A percentile compares a stretch with the other conserved stretches of the same genome.
These are phyloP conservation scores for Anaspis maculata DNA, from an alignment of 2,888 invertebrate species.

Conservation along the genomic window DNA sequence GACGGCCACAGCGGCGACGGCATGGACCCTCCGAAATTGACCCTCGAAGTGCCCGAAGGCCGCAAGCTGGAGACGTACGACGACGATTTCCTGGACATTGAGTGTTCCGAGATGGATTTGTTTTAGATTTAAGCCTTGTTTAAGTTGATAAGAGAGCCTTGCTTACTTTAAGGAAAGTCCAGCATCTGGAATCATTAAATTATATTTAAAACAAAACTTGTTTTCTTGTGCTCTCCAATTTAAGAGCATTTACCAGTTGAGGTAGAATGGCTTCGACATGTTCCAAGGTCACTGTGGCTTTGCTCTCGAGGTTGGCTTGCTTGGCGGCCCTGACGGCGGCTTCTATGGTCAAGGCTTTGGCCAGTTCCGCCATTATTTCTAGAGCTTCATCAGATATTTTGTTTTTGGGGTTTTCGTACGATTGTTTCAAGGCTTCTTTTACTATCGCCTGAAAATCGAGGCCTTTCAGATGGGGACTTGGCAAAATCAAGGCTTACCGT, in stretches of 20 bases:
- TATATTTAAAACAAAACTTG: conserved; percentile 1
- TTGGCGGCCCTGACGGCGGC: conserved; percentile 47
- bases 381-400: conserved; percentile 49
- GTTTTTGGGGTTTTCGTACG: conserved; percentile 48
- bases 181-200: conserved; percentile 43
- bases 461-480: neutral
- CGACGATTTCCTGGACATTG: conserved; percentile 66
- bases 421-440: conserved; percentile 47
- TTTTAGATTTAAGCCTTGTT: conserved; percentile 27
- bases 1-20: conserved; percentile 58
- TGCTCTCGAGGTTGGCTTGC: conserved; percentile 44
- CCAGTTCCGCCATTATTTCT: conserved; percentile 46
- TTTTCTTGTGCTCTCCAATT: conserved; percentile 2
- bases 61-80: conserved; percentile 45
- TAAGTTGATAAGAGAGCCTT: conserved; percentile 6
- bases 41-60: conserved; percentile 3
- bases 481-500: neutral
- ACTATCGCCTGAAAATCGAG: conserved; percentile 42
- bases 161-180: conserved; percentile 43
- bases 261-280: conserved; percentile 51
- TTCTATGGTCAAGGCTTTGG: conserved; percentile 49
- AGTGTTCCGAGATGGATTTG: conserved; percentile 61
- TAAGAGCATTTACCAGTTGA: conserved; percentile 42
- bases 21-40: conserved; percentile 22
- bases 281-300: conserved; percentile 44